Evolutionary conservation across 2,113 vertebrate species (phyloP), one percentile per base, ranked within the genome.

Genomic region (Stomatorhinus ivindoensis): DNA sequence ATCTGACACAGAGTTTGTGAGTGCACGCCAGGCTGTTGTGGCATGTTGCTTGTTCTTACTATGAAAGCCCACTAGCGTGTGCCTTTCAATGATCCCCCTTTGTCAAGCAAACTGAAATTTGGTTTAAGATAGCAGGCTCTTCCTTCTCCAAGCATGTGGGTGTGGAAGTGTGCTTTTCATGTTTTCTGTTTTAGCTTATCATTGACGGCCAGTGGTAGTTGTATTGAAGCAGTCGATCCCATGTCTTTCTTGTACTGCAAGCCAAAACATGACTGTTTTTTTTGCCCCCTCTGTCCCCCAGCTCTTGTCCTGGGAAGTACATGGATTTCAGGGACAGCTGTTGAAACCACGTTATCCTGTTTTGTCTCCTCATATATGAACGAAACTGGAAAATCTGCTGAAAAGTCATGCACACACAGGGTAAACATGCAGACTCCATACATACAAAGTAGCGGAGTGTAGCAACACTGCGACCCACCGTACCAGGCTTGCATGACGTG

Each of bases 1-100:
- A 89, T 92, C 92, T 92, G 92, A 93, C 91, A 89, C 39, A 88
- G 55, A 82, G 11, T 55, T 27, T 19, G 94, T 95, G 84, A 93
- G 94, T 93, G 11, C 0, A 39, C 27, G 39, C 35, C 39, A 46
- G 80, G 31, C 17, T 8, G 39, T 24, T 39, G 80, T 46, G 27
- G 27, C 61, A 13, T 65, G n/a, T 69, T 69, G 61, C 61, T 69
- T 69, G 61, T 69, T 69, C n/a, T 69, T 69, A 69, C 61, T 69
- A n/a, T 69, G 61, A 69, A 69, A 69, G n/a, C 61, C 9, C n/a
- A 31, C 61, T 69, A 69, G n/a, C 31, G 61, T 69, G 9, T 31
- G 61, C 9, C 61, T 69, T 69, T 69, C 61, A 10, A 31, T 69
- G 27, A 3, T 69, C 61, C 61, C 10, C 61, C n/a, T 69, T 31